Evolutionary conservation across 2,888 invertebrate species (phyloP), one percentile per base, ranked within the genome.

Genomic region (Tetropium fuscum): DNA sequence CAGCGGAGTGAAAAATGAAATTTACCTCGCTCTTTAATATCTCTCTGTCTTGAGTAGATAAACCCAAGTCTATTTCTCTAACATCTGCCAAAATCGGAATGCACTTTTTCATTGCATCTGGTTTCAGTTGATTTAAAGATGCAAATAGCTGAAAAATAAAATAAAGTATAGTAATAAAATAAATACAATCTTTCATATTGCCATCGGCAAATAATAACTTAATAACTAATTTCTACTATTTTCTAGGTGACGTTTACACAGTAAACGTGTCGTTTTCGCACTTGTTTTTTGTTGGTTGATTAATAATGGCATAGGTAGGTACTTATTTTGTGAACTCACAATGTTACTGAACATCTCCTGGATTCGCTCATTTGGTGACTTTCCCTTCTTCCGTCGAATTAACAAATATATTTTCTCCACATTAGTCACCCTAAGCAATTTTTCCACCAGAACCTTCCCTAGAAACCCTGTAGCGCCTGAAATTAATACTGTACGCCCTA

Each of bases 101-200:
- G 47, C 89, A 75, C 78, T 88, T 88, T 56, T 81, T 78, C 64
- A 86, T 72, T 1, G 3, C 88, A 90, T 64, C 58, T 0, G 75
- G 73, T 5, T 88, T 84, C 65, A 86, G 75, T 18, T 84, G 80
- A 63, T 88, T 89, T 0, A 95, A 83, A 68, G 86, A 83, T 66
- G 92, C 91, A 79, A 92, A 95, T 0, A 95, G 81, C 95, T 94
- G 82, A n/a, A 84, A 80, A 59, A 62, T 66, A 62, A 68, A 40
- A 25, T 5, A 22, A 4, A 6, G 15, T 13, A 34, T n/a, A n/a
- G n/a, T n/a, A n/a, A n/a, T n/a, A n/a, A n/a, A n/a, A n/a, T n/a
- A n/a, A n/a, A n/a, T n/a, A n/a, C n/a, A n/a, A n/a, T n/a, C n/a
- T n/a, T n/a, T n/a, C n/a, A n/a, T n/a, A n/a, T n/a, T n/a, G n/a